Conservation (phyloP, 2,888 invertebrate genomes). For the Gnatocerus cornutus region DNA sequence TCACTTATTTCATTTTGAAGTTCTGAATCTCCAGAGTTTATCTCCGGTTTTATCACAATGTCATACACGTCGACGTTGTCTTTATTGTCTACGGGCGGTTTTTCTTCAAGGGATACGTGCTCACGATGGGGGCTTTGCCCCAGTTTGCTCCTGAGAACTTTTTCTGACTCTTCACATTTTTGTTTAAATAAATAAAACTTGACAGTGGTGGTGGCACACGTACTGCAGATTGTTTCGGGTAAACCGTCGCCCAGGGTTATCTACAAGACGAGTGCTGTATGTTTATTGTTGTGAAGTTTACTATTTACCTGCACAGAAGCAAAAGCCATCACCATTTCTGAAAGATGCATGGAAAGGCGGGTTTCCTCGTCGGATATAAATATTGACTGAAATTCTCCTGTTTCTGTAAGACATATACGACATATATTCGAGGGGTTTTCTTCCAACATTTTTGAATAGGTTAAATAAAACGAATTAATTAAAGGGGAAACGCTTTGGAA, state of each 20-base stretch:
- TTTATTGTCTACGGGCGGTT: slow-evolving; percentile 4
- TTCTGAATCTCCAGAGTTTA: slow-evolving; percentile 51
- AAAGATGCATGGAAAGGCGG: slow-evolving; percentile 65
- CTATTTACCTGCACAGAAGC: slow-evolving; percentile 67
- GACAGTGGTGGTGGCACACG: slow-evolving; percentile 73
- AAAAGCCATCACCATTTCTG: slow-evolving; percentile 70
- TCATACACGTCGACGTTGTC: slow-evolving; percentile 46
- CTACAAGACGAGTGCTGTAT: slow-evolving; percentile 51
- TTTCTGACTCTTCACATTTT: slow-evolving; percentile 71
- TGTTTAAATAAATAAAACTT: slow-evolving; percentile 72
- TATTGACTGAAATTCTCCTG: slow-evolving; percentile 67
- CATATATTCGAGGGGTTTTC: slow-evolving; percentile 62
- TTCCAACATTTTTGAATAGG: slow-evolving; percentile 59
- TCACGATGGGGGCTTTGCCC: slow-evolving; percentile 55
- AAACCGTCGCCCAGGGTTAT: slow-evolving; percentile 74
- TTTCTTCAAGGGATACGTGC: not conserved
- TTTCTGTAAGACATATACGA: slow-evolving; percentile 67
- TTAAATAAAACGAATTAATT: slow-evolving; percentile 60
- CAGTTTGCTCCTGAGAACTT: slow-evolving; percentile 58
- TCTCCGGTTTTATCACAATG: slow-evolving; percentile 57
- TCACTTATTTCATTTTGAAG: slow-evolving; percentile 15
- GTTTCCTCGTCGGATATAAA: slow-evolving; percentile 64
- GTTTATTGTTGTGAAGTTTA: not conserved
- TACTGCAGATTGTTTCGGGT: slow-evolving; percentile 75
- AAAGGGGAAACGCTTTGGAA: slow-evolving; percentile 39